Evolutionary conservation across 1,140 invertebrate species (phyloP), one percentile per base, ranked within the genome.

Genomic region (Aricia agestis): DNA sequence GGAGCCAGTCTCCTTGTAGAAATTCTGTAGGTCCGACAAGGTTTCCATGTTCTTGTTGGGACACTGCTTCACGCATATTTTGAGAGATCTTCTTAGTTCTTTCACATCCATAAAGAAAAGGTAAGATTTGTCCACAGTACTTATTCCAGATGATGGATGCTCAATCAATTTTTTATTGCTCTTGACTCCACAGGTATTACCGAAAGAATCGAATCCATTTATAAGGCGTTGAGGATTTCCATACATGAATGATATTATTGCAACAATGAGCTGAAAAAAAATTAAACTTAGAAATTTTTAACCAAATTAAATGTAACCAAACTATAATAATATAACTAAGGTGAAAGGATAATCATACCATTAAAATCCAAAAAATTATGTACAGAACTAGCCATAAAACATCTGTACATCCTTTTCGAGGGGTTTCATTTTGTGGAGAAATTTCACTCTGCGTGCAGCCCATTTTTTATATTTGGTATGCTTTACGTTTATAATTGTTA

Each of bases 121-220:
- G 83, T 94, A 97, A 86, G 94, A 95, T 85, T 96, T 96, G 66
- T 97, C 94, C 32, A 93, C 93, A 65, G 96, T 97, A 82, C 97
- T 96, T 74, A 95, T 93, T 15, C 97, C 97, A 15, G 97, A 96
- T 45, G 96, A 89, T 6, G 95, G 93, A 77, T 96, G 93, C 78
- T 95, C 94, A 36, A 94, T 94, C 74, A 97, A 94, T 74, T 94
- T 94, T 74, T 94, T 94, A 85, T 97, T 96, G 73, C 94, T 94
- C 76, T 95, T 94, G 63, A 96, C 95, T 25, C 97, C 97, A 91
- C 98, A 99, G 41, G 97, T 97, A 87, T 99, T 98, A n/a, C 98
- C 98, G 93, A 97, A 98, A 75, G 97, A 98, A 86, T 99, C 98
- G 90, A 97, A 98, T 63, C 98, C 98, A 93, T 98, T 97, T 72